phyloP scores from a whole-genome alignment of 2,888 invertebrate species.

The Byasa hedistus region DNA sequence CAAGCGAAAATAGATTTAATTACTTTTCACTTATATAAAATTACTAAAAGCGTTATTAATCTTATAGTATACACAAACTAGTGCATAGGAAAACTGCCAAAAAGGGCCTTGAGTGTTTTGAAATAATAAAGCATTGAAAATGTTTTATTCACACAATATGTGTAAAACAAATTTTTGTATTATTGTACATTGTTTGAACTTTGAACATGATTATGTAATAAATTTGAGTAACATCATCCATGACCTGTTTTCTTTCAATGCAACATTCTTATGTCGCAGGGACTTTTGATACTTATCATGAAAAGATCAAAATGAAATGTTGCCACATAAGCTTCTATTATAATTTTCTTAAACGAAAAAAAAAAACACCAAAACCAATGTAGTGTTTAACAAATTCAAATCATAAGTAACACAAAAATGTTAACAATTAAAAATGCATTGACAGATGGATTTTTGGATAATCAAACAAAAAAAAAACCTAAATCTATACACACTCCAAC shows the following conservation, averaged over 20 bases:
- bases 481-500: slow-evolving; percentile 19
- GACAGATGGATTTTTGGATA: slow-evolving; percentile 2
- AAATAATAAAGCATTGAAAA: not conserved
- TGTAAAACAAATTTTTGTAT: not conserved
- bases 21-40: not conserved
- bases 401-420: not conserved
- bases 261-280: no score
- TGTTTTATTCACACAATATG: not conserved
- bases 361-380: no score
- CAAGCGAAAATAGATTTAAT: not conserved
- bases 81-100: not conserved
- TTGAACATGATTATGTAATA: slow-evolving; percentile 1
- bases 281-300: no score
- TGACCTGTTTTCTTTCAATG: not conserved
- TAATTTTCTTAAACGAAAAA: no score
- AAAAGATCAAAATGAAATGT: no score
- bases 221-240: not conserved
- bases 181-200: not conserved
- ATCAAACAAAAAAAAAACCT: slow-evolving; percentile 5
- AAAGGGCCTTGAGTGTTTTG: not conserved
- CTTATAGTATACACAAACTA: not conserved
- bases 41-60: not conserved
- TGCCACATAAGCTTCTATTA: no score
- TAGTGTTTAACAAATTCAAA: not conserved
- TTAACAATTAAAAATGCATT: slow-evolving; percentile 7